Evolutionary conservation across 2,797 vertebrate species (phyloP).

Genomic region (Sus cebifrons): DNA sequence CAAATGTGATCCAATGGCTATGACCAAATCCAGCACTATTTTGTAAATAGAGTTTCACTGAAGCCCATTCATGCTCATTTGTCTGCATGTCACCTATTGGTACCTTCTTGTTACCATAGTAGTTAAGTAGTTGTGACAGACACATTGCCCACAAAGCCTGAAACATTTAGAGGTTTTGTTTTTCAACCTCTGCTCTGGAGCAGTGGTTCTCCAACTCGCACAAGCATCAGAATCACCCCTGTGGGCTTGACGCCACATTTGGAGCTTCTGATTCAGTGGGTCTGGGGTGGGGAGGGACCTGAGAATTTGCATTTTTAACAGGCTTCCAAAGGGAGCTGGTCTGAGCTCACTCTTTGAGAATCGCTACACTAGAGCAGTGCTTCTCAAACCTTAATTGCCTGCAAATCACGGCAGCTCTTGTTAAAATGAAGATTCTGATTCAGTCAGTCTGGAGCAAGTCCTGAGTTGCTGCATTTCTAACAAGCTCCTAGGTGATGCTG

Average conservation of each 20-base stretch:
- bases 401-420: background rate
- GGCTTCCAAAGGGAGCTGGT: background rate
- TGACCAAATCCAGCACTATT: background rate
- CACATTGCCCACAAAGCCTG: background rate
- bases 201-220: background rate
- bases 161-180: background rate
- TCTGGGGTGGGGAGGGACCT: background rate
- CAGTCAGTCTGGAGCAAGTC: background rate
- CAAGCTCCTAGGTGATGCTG: background rate
- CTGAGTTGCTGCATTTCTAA: background rate
- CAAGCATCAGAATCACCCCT: background rate
- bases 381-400: background rate
- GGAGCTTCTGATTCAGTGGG: background rate
- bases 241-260: background rate
- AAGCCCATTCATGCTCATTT: rapidly evolving
- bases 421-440: background rate
- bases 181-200: background rate
- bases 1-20: background rate
- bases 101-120: background rate
- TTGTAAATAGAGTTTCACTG: background rate
- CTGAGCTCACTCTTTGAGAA: background rate
- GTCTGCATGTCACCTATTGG: rapidly evolving
- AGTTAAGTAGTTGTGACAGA: background rate
- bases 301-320: background rate
- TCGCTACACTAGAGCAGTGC: background rate